A percentile compares a stretch with the other conserved stretches of the same genome.
Evolutionary conservation across 2,888 invertebrate species (phyloP).

Genomic region (Drosophila formosana): DNA sequence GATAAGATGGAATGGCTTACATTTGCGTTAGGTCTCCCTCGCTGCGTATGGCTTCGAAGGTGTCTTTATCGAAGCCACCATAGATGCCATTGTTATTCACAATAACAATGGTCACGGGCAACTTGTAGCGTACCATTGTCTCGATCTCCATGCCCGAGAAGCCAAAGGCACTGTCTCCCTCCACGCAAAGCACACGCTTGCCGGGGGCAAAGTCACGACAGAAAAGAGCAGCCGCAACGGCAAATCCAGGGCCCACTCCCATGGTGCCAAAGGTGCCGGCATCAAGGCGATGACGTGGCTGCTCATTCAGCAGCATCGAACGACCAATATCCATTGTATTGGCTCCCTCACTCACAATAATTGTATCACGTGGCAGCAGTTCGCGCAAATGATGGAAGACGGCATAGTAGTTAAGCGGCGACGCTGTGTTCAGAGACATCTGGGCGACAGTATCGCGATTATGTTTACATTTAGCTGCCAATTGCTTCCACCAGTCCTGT

Average conservation of each 20-base stretch:
- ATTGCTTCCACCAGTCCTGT: constrained; percentile 91
- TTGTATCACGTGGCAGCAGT: constrained; percentile 91
- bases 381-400: constrained; percentile 94
- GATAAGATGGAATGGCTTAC: constrained; percentile 86
- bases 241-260: constrained; percentile 97
- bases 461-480: constrained; percentile 89
- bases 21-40: constrained; percentile 90
- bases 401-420: constrained; percentile 97
- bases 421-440: constrained; percentile 89
- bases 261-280: constrained; percentile 99
- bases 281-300: constrained; percentile 95
- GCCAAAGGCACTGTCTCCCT: constrained; percentile 99
- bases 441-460: constrained; percentile 90
- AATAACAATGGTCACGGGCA: constrained; percentile 95
- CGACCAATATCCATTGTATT: constrained; percentile 99
- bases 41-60: constrained; percentile 89
- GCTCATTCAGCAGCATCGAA: constrained; percentile 92
- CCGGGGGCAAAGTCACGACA: constrained; percentile 92
- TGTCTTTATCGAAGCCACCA: constrained; percentile 92
- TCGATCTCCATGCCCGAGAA: constrained; percentile 99
- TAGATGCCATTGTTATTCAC: constrained; percentile 99
- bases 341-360: constrained; percentile 98
- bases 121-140: constrained; percentile 96
- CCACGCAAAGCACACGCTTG: constrained; percentile 95
- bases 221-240: constrained; percentile 95